Percentiles rank a stretch among this genome's conserved stretches.
These are phyloP conservation scores for Austrofundulus limnaeus DNA, from an alignment of 2,113 vertebrate species.

Conservation along the genomic window DNA sequence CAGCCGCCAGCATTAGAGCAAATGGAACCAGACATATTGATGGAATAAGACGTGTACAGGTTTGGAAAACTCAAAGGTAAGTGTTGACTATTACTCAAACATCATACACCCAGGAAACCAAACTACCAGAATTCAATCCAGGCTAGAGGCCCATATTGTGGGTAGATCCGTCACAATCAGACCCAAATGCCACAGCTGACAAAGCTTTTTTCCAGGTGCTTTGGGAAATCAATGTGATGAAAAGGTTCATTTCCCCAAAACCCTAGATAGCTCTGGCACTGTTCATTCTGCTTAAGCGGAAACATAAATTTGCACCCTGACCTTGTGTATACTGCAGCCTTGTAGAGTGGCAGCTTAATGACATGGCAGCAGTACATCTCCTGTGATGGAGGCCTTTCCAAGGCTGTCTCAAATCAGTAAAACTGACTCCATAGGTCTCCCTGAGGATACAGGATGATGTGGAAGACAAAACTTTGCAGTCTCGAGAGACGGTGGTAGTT, in stretches of 20 bases:
- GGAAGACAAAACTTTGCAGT: conserved; percentile 14
- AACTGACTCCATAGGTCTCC: conserved; percentile 48
- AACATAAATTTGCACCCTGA: conserved; percentile 75
- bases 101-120: conserved; percentile 43
- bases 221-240: conserved; percentile 81
- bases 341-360: conserved; percentile 61
- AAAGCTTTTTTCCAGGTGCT: conserved; percentile 77
- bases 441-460: conserved; percentile 33
- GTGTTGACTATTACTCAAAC: conserved; percentile 69
- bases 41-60: conserved; percentile 54
- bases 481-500: not conserved
- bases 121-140: conserved; percentile 49
- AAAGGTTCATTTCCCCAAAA: conserved; percentile 77
- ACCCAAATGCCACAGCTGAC: conserved; percentile 73
- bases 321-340: conserved; percentile 72
- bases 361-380: conserved; percentile 59
- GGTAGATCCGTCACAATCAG: conserved; percentile 78
- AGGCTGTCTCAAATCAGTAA: conserved; percentile 69
- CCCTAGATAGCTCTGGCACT: conserved; percentile 60
- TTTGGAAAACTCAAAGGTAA: conserved; percentile 69
- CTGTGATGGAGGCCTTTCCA: conserved; percentile 65
- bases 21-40: conserved; percentile 49
- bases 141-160: conserved; percentile 57
- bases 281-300: conserved; percentile 70
- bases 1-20: conserved; percentile 16